Base-by-base conservation (phyloP, 2,113 vertebrate genomes). In the Pseudopodoces humilis region DNA sequence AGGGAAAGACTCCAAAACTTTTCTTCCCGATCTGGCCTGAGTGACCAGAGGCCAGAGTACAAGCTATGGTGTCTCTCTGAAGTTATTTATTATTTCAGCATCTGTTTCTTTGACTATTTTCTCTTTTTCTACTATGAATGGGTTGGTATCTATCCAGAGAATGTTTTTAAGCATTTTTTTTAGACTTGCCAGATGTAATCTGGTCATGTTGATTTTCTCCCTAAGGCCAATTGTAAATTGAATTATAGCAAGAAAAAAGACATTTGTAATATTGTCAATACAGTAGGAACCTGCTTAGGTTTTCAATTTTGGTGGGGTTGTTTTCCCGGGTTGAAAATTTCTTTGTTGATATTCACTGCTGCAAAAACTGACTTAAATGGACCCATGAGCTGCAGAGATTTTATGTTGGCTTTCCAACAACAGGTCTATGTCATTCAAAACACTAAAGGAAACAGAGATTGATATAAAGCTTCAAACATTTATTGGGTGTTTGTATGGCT, bases 191-290 rank as follows among this genome's bases (percentile, higher is more conserved):
- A 67, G 44, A 25, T 88, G 35, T 92, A 83, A 91, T 92, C 70
- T 79, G 35, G 56, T 88, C 87, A 74, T 67, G 82, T 89, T 83
- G 84, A 81, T 94, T 96, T 97, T 94, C 63, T 95, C 87, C 88
- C 55, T 83, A 80, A 80, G 71, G 71, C 55, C 10, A 77, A n/a
- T 31, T 80, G 63, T 91, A 95, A 95, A 91, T 83, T 92, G 85
- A 80, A 95, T 91, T 92, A 89, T 41, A 88, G 43, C 35, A 86
- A 85, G 84, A 53, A 88, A 78, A 91, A 87, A 87, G 43, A 79
- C 35, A 83, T 69, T 83, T 87, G 37, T 85, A 87, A 80, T 83
- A 59, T 80, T 92, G 63, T 83, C 92, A 83, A 83, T 95, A 80
- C 33, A 92, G 47, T 67, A 74, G 20, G 16, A 91, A 88, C 52